Evolutionary conservation across 2,888 invertebrate genomes (phyloP), one percentile per base, ranked within the genome.

Genomic region (Lasioglossum morio): DNA sequence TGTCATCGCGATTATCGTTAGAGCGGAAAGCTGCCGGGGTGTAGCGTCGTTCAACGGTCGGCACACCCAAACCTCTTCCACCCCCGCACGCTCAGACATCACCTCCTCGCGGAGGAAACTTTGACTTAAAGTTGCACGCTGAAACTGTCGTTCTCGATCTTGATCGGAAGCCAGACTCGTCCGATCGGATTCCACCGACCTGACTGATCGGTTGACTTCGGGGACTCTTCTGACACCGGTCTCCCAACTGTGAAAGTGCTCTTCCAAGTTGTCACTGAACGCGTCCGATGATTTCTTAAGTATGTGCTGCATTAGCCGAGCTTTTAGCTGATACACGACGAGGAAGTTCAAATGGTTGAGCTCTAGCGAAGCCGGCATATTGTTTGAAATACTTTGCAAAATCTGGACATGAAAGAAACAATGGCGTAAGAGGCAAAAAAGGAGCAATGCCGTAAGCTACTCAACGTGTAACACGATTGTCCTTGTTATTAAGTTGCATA

Each of bases 1-100:
- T 89, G 91, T 91, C 91, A 86, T 77, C 79, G 84, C 88, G 90
- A 91, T 91, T 91, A 90, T 90, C 89, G 89, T 81, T 77, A 79
- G 84, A 87, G 85, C 89, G 86, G 86, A 81, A 91, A 89, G 84
- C 82, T 74, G 81, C 66, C 23, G 57, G 72, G 37, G 79, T 72
- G 70, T 76, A 69, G 37, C 69, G 75, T 77, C 82, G 78, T 84
- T 69, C 72, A 23, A 63, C 72, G 53, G 37, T 79, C 76, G 53
- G 46, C 77, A 76, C 23, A 37, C 66, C 57, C 27, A 14, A 16
- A 43, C 30, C 60, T 72, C 76, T 27, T 69, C 30, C 30, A 53
- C n/a, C 66, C 16, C 23, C 30, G 30, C 63, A 63, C 63, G 34
- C 30, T 74, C 69, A 82, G 75, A 53, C 34, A 76, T 53, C 60